Conservation (phyloP, 23 tunicate genomes). For the Styela clava region DNA sequence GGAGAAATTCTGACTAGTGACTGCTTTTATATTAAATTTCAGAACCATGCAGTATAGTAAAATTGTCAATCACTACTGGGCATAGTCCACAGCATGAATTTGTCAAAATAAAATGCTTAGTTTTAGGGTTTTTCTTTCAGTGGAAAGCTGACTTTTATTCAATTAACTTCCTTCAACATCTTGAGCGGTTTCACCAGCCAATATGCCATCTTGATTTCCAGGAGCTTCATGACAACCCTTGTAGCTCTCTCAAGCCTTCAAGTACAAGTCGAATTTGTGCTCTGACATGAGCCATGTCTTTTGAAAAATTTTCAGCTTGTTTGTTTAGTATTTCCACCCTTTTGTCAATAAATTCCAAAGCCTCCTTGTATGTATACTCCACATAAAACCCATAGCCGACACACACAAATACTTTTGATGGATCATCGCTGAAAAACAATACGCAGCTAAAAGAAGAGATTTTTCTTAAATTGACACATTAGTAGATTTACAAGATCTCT, state of each 20-base stretch:
- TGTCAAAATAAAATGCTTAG: no score
- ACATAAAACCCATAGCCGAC: constrained; percentile 88
- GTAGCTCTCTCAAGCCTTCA: constrained; percentile 74
- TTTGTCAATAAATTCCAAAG: constrained; percentile 52
- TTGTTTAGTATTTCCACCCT: constrained; percentile 30
- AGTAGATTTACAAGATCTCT: no score
- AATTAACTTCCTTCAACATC: no score
- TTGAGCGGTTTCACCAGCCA: no score
- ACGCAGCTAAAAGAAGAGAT: not conserved
- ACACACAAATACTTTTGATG: constrained; percentile 55
- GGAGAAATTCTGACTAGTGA: no score
- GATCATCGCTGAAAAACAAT: constrained; percentile 45
- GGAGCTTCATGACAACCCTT: constrained; percentile 17
- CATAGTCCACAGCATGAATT: no score
- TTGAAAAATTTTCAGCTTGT: constrained; percentile 27
- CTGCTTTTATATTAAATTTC: no score
- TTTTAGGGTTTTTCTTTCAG: no score
- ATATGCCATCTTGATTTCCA: no score
- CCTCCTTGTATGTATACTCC: constrained; percentile 68
- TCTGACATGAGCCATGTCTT: constrained; percentile 46
- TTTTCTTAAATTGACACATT: not conserved
- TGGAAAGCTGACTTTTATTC: no score
- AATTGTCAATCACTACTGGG: no score
- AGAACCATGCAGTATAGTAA: no score
- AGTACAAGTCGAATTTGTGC: constrained; percentile 75